A percentile compares a stretch with the other conserved stretches of the same genome.
Conservation (phyloP, 2,797 vertebrate species). For the Hippocampus kuda region DNA sequence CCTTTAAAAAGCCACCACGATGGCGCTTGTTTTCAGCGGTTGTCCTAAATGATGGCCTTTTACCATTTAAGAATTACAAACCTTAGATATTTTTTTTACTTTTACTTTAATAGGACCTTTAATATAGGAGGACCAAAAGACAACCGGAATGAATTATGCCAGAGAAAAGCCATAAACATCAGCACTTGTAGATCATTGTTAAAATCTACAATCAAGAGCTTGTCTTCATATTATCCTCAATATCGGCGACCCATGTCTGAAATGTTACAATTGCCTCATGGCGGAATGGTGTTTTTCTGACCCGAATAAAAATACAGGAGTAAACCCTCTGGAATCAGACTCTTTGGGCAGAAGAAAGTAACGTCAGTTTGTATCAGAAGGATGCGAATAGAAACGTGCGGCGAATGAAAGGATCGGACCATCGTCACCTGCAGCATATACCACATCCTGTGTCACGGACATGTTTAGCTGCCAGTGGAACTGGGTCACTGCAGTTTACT, state of each 20-base stretch:
- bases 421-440: background rate
- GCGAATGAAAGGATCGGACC: background rate
- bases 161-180: no score
- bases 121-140: no score
- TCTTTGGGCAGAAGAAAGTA: background rate
- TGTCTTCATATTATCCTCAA: background rate
- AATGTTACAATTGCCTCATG: background rate
- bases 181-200: background rate
- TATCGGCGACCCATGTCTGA: background rate
- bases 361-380: background rate
- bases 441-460: background rate
- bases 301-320: background rate
- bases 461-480: background rate
- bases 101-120: no score
- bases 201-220: background rate
- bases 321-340: background rate
- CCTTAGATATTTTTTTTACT: background rate
- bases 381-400: background rate
- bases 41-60: background rate
- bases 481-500: background rate
- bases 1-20: background rate
- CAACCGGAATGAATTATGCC: no score
- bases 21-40: background rate
- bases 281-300: no score
- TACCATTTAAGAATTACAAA: background rate